A percentile compares a stretch with the other conserved stretches of the same genome.
phyloP scores from a whole-genome alignment of 2,113 vertebrate genomes.

The Eubucco bourcierii region DNA sequence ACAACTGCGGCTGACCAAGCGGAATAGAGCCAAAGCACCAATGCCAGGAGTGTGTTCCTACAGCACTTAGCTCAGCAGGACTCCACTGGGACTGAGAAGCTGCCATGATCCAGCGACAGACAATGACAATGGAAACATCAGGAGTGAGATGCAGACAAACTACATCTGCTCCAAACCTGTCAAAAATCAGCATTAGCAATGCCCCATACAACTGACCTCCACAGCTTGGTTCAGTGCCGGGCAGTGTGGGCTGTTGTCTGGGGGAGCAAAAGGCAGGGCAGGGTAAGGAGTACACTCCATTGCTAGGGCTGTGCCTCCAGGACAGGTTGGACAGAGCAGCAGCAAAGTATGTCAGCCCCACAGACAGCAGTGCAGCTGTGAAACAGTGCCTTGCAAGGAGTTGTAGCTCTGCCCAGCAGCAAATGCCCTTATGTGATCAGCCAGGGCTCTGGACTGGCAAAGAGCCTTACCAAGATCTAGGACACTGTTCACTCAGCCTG shows the following conservation, averaged over 20 bases:
- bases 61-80: background rate
- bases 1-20: background rate
- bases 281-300: background rate
- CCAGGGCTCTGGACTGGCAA: background rate
- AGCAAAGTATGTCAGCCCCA: background rate
- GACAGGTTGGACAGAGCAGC: background rate
- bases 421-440: background rate
- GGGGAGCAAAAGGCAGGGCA: background rate
- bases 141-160: constrained; percentile 2
- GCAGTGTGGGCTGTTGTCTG: background rate
- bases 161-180: background rate
- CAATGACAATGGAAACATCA: constrained; percentile 11
- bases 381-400: background rate
- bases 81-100: background rate
- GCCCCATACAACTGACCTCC: constrained; percentile 18
- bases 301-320: background rate
- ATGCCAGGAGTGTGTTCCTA: background rate
- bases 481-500: background rate
- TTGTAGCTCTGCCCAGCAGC: background rate
- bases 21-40: constrained; percentile 8
- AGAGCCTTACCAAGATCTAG: background rate
- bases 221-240: background rate
- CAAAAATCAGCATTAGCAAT: constrained; percentile 9
- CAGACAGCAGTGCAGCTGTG: background rate
- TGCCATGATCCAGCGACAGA: constrained; percentile 6